These are phyloP conservation scores for Noctilio leporinus DNA, from an alignment of 2,113 vertebrate species.

Conservation along the genomic window DNA sequence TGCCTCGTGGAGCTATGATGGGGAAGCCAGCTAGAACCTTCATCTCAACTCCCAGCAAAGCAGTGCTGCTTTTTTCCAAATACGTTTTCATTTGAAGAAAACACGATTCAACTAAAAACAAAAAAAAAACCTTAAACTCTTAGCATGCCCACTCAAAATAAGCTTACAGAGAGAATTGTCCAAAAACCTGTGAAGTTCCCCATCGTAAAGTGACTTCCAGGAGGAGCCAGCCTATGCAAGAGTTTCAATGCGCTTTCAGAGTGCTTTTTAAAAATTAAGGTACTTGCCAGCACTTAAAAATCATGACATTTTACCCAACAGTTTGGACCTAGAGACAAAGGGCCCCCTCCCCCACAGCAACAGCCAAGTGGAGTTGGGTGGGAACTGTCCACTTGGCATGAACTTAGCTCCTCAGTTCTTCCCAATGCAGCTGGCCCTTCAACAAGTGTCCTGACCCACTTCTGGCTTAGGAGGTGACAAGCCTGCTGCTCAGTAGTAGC, in stretches of 20 bases:
- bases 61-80: neutral
- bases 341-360: neutral
- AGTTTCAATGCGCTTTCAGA: neutral
- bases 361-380: neutral
- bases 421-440: neutral
- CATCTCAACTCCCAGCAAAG: neutral
- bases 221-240: neutral
- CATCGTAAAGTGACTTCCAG: neutral
- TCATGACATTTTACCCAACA: neutral
- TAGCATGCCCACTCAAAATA: neutral
- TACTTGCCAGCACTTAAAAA: neutral
- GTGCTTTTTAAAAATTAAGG: neutral
- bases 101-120: neutral
- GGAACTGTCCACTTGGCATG: neutral
- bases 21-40: neutral
- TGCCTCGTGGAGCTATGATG: neutral
- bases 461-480: slow-evolving; percentile 34
- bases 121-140: neutral
- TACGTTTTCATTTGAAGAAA: neutral
- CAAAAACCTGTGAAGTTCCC: neutral
- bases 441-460: slow-evolving; percentile 23
- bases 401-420: neutral
- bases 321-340: neutral
- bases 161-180: neutral
- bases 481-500: neutral